Evolutionary conservation across 1,140 invertebrate species (phyloP).

Genomic region (Drosophila bifasciata): DNA sequence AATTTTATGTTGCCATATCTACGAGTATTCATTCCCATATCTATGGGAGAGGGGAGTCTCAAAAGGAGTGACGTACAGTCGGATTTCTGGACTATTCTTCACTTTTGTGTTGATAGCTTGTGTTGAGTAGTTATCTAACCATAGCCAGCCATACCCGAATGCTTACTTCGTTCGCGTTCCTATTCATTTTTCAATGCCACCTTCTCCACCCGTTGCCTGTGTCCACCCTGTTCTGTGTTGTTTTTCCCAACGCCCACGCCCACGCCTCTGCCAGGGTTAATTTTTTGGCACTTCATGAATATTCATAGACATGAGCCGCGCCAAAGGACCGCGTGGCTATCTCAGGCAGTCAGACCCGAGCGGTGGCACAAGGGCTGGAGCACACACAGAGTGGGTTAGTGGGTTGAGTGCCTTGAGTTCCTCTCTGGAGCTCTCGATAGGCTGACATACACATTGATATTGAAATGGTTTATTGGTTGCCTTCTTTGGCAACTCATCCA

Average conservation of each 20-base stretch:
- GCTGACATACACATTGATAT: not conserved
- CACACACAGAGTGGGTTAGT: too few species aligned
- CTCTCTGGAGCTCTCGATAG: too few species aligned
- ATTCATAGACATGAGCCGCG: conserved; percentile 77
- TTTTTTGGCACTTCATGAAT: conserved; percentile 78
- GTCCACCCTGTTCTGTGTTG: conserved; percentile 13
- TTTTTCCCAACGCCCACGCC: conserved; percentile 33
- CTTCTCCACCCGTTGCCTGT: not conserved
- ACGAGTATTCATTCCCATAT: too few species aligned
- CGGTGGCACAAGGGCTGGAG: not conserved
- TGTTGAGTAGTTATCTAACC: too few species aligned
- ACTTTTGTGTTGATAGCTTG: too few species aligned
- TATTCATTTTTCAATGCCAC: conserved; percentile 51
- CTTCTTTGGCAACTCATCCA: too few species aligned
- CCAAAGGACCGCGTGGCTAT: conserved; percentile 61
- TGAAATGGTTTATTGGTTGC: conserved; percentile 10
- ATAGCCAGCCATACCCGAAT: not conserved
- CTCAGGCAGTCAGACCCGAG: conserved; percentile 50
- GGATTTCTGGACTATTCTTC: too few species aligned
- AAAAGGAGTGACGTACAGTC: too few species aligned
- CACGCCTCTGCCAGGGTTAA: conserved; percentile 45
- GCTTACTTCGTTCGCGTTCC: conserved; percentile 36
- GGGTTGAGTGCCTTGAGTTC: too few species aligned
- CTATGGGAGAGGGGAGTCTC: too few species aligned
- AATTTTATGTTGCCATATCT: too few species aligned